Evolutionary conservation across 2,113 vertebrate species (phyloP).

Genomic region (human (Homo sapiens)): GRCh38 chr2:124154501-124155000

Average conservation of each 20-base stretch:
- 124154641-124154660: neutral
- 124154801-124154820: neutral
- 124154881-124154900: accelerated
- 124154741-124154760: no score
- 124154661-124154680: accelerated
- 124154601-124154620: neutral
- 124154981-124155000: neutral
- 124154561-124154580: neutral
- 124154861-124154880: neutral
- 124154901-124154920: neutral
- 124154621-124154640: accelerated
- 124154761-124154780: no score
- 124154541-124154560: neutral
- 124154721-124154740: neutral
- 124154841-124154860: neutral
- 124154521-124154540: neutral
- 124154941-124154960: neutral
- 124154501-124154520: neutral
- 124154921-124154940: neutral
- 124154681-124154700: neutral
- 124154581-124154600: neutral
- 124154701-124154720: neutral
- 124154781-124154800: neutral
- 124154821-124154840: neutral
- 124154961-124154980: neutral